These are phyloP conservation scores for Yponomeuta sedellus DNA, from an alignment of 2,888 invertebrate genomes.

Conservation along the genomic window DNA sequence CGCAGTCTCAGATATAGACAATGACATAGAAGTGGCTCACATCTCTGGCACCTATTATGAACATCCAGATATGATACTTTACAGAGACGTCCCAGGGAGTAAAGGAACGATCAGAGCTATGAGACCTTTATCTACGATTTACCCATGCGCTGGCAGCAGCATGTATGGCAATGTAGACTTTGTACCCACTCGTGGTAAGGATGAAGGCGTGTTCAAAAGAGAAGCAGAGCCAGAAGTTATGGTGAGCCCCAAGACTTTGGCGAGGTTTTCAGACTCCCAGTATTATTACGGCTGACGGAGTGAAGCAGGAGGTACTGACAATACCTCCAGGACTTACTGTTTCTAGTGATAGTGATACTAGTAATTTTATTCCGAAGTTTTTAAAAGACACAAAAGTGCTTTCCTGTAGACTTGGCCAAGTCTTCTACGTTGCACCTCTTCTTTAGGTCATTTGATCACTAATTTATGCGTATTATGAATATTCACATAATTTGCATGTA, in stretches of 20 bases:
- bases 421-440: too few relatives aligned
- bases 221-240: constrained; percentile 44
- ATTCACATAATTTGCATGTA: too few relatives aligned
- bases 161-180: constrained; percentile 66
- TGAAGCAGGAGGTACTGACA: constrained; percentile 33
- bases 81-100: constrained; percentile 53
- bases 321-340: constrained; percentile 48
- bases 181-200: constrained; percentile 46
- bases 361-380: neutral
- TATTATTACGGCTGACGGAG: constrained; percentile 63
- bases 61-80: constrained; percentile 69
- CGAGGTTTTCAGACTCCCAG: constrained; percentile 54
- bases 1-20: constrained; percentile 60
- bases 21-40: constrained; percentile 62
- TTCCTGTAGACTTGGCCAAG: neutral
- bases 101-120: constrained; percentile 61
- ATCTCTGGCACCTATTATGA: constrained; percentile 69
- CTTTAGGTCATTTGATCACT: too few relatives aligned
- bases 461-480: too few relatives aligned
- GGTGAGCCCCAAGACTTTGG: constrained; percentile 63
- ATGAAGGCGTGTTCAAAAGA: constrained; percentile 30
- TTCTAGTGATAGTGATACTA: constrained; percentile 32
- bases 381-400: neutral
- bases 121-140: constrained; percentile 64
- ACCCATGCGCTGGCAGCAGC: constrained; percentile 56